Percentiles rank a stretch among this genome's conserved stretches.
phyloP scores from a whole-genome alignment of 2,888 invertebrate species.

The Drosophila bunnanda region DNA sequence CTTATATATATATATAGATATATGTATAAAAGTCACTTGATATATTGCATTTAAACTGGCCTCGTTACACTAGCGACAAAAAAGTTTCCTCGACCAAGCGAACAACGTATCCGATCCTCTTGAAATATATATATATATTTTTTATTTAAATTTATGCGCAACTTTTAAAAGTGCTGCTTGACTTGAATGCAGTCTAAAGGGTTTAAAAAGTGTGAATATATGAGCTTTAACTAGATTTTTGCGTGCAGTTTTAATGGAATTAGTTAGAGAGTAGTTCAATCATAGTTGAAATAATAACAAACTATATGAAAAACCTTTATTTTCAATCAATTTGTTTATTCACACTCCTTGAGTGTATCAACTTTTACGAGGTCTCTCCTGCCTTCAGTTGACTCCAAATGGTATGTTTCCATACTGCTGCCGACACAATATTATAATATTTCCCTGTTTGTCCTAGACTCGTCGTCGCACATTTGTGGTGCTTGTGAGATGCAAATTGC shows the following conservation, averaged over 20 bases:
- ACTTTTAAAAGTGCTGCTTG: slow-evolving; percentile 30
- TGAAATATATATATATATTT: slow-evolving; percentile 2
- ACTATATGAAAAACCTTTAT: neutral
- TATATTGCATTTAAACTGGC: slow-evolving; percentile 69
- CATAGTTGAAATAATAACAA: neutral
- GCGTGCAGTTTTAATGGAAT: neutral
- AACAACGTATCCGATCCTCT: slow-evolving; percentile 1
- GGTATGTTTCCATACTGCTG: slow-evolving; percentile 14
- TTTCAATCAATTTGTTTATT: slow-evolving; percentile 11
- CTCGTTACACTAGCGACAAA: slow-evolving; percentile 45
- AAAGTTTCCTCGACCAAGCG: slow-evolving; percentile 32
- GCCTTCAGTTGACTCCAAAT: slow-evolving; percentile 9
- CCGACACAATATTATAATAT: slow-evolving; percentile 30
- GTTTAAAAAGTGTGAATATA: slow-evolving; percentile 16
- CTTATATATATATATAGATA: neutral
- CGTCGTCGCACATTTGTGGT: slow-evolving; percentile 6
- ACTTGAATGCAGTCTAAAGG: slow-evolving; percentile 11
- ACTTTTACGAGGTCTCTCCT: slow-evolving; percentile 13
- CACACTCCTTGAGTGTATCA: slow-evolving; percentile 15
- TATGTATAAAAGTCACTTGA: slow-evolving; percentile 50
- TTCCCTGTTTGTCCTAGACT: slow-evolving; percentile 28
- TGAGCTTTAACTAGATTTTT: slow-evolving; percentile 9
- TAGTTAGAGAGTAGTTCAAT: neutral
- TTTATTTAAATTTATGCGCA: slow-evolving; percentile 36
- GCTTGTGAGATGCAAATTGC: slow-evolving; percentile 38